Evolutionary conservation across 2,797 vertebrate genomes (phyloP), one percentile per base, ranked within the genome.

Genomic region (Graptemys geographica): DNA sequence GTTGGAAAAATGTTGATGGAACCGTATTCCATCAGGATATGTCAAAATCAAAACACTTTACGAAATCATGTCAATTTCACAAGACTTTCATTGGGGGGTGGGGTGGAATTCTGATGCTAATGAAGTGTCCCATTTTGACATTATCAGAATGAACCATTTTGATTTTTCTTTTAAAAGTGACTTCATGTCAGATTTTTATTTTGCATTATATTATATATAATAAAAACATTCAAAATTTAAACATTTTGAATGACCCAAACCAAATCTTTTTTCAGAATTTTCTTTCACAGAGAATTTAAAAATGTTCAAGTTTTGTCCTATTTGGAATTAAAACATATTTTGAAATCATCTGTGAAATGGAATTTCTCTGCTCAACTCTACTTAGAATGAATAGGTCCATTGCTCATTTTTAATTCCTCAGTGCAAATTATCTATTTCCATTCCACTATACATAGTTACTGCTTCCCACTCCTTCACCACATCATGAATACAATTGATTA

Each of bases 371-470:
- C 37, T 57, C n/a, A 57, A 37, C 37, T 53, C 21, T n/a, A 28
- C 13, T 81, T 47, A 27, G 37, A 37, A 41, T 76, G 41, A 76
- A 33, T 23, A 55, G 21, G 25, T 56, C 8, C 55, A 56, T 57
- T 57, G 15, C 53, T 81, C 15, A 44, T 56, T 81, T 80, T 41
- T 27, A 52, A 12, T n/a, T 47, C 65, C 18, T 69, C 52, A 25
- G 27, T 3, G 21, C 57, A 79, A n/a, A 21, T 10, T 47, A 19
- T 4, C 0, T 0, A 10, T 41, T 84, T 79, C 37, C 31, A 62
- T 53, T 81, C 19, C 28, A 1, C 65, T 1, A 0, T 5, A 44
- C 59, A 4, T 1, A 5, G 4, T 55, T 79, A 65, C 27, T 92
- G n/a, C 37, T 90, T 79, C 37, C 28, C 52, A 2, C 0, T 25